These are phyloP conservation scores for Ctenoplectra terminalis DNA, from an alignment of 1,140 invertebrate genomes.

Conservation along the genomic window DNA sequence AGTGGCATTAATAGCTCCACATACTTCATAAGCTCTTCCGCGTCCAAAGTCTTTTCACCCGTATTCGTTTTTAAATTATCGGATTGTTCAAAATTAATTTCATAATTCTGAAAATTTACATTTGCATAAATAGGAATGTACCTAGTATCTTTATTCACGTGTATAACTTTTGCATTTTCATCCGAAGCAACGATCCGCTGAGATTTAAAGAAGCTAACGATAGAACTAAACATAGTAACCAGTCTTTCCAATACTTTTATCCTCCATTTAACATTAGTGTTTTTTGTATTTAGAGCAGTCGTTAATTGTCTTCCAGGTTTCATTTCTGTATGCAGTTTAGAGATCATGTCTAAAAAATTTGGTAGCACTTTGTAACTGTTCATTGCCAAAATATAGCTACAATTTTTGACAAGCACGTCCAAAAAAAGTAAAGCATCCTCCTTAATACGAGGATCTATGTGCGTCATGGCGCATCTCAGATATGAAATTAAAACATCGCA, in stretches of 20 bases:
- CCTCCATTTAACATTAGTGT: slow-evolving; percentile 89
- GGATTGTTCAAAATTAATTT: slow-evolving; percentile 65
- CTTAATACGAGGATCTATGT: slow-evolving; percentile 90
- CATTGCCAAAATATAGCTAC: slow-evolving; percentile 85
- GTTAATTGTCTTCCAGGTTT: slow-evolving; percentile 86
- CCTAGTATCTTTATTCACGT: slow-evolving; percentile 48
- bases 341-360: slow-evolving; percentile 92
- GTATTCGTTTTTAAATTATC: slow-evolving; percentile 3
- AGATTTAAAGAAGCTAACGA: slow-evolving; percentile 67
- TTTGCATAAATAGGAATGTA: slow-evolving; percentile 65
- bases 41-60: slow-evolving; percentile 53
- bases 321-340: slow-evolving; percentile 85
- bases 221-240: slow-evolving; percentile 84
- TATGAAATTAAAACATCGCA: slow-evolving; percentile 90
- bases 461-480: slow-evolving; percentile 93
- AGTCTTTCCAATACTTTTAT: slow-evolving; percentile 88
- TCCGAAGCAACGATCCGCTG: slow-evolving; percentile 5
- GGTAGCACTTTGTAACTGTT: slow-evolving; percentile 88
- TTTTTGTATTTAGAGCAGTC: slow-evolving; percentile 86
- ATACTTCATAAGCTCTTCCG: slow-evolving; percentile 80
- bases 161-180: slow-evolving; percentile 34
- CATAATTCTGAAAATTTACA: slow-evolving; percentile 56
- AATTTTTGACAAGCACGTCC: slow-evolving; percentile 87
- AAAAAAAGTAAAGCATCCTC: slow-evolving; percentile 91
- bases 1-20: slow-evolving; percentile 87